These are phyloP conservation scores for Drosophila rubida DNA, from an alignment of 2,888 invertebrate species.

Conservation along the genomic window DNA sequence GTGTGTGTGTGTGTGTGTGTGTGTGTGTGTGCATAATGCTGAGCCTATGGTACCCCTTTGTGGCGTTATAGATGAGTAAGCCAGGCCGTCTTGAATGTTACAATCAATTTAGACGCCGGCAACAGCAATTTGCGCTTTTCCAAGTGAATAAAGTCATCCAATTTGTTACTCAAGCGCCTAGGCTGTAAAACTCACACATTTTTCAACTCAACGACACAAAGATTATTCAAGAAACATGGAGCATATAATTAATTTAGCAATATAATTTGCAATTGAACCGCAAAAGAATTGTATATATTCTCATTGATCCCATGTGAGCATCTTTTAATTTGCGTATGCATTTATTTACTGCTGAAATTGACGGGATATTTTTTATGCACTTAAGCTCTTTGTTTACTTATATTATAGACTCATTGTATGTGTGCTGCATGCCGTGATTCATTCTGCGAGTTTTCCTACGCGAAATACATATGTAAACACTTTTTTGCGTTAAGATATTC, in stretches of 20 bases:
- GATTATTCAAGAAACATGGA: too few relatives aligned
- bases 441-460: slow-evolving; percentile 15
- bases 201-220: too few relatives aligned
- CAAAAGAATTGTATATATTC: too few relatives aligned
- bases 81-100: slow-evolving; percentile 10
- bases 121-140: not conserved
- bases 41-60: slow-evolving; percentile 24
- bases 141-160: slow-evolving; percentile 9
- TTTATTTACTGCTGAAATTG: not conserved
- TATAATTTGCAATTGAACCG: too few relatives aligned
- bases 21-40: slow-evolving; percentile 37
- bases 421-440: slow-evolving; percentile 31
- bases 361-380: slow-evolving; percentile 6
- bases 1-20: slow-evolving; percentile 15
- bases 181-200: not conserved
- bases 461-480: slow-evolving; percentile 25
- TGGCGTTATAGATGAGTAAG: slow-evolving; percentile 43
- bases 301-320: not conserved
- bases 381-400: not conserved
- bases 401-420: not conserved
- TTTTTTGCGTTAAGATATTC: slow-evolving; percentile 16
- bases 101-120: slow-evolving; percentile 23
- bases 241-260: too few relatives aligned
- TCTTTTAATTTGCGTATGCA: not conserved
- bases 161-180: not conserved